These are phyloP conservation scores for Plagodis dolabraria DNA, from an alignment of 2,888 invertebrate species.

Conservation along the genomic window DNA sequence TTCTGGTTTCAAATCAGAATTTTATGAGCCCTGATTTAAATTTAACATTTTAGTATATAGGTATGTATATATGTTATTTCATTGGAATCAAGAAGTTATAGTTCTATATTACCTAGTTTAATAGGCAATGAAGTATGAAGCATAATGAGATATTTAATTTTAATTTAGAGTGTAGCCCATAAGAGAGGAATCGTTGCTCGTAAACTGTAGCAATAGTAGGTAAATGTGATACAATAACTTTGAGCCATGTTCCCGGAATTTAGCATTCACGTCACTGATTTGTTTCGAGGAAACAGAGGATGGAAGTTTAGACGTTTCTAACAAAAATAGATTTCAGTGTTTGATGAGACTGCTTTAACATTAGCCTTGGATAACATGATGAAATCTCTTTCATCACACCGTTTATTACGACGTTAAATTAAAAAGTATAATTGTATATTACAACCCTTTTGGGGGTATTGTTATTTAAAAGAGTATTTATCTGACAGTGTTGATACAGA, in stretches of 20 bases:
- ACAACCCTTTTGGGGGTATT: too few relatives aligned
- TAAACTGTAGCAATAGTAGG: constrained; percentile 7
- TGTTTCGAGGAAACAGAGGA: constrained; percentile 60
- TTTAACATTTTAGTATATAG: constrained; percentile 1
- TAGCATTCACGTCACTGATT: constrained; percentile 67
- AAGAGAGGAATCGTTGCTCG: neutral
- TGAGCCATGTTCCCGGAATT: constrained; percentile 55
- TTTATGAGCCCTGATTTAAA: constrained; percentile 12
- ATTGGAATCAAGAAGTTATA: too few relatives aligned
- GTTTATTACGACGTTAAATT: too few relatives aligned
- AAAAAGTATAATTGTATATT: too few relatives aligned
- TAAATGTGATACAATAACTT: constrained; percentile 39
- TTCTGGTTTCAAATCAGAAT: constrained; percentile 15
- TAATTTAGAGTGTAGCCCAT: neutral
- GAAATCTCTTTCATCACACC: too few relatives aligned
- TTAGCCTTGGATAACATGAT: neutral
- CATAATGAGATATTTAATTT: neutral
- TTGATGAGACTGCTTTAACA: neutral
- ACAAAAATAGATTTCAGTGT: constrained; percentile 47
- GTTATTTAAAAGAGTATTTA: too few relatives aligned
- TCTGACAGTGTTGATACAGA: too few relatives aligned
- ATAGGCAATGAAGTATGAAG: too few relatives aligned
- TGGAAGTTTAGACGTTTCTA: constrained; percentile 55
- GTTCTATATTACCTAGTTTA: too few relatives aligned
- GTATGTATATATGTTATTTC: too few relatives aligned